These are phyloP conservation scores for Orthosia cruda DNA, from an alignment of 2,888 invertebrate genomes.

Conservation along the genomic window DNA sequence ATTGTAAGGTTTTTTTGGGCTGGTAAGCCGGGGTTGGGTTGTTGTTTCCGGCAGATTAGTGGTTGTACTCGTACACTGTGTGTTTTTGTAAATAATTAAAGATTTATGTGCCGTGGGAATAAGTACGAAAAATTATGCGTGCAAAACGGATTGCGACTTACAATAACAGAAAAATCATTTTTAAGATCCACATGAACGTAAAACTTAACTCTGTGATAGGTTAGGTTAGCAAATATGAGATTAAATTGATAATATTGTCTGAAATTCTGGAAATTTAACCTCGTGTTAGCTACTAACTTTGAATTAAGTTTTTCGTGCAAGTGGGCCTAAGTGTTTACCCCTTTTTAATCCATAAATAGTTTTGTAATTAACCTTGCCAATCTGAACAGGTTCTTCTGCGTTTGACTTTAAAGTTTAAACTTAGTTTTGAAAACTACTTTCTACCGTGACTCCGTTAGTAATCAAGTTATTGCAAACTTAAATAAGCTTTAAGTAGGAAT, in stretches of 20 bases:
- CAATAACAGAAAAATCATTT: too few species aligned
- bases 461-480: conserved; percentile 22
- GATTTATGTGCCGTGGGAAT: background rate
- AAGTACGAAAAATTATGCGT: background rate
- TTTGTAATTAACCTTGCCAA: conserved; percentile 1
- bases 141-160: background rate
- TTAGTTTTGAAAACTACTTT: background rate
- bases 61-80: background rate
- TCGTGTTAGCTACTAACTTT: too few species aligned
- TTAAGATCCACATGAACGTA: too few species aligned
- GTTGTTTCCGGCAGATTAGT: conserved; percentile 2
- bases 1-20: conserved; percentile 21
- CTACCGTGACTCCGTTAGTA: background rate
- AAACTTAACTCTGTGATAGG: too few species aligned
- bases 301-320: too few species aligned
- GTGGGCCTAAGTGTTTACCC: background rate
- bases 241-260: too few species aligned
- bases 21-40: conserved; percentile 25
- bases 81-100: conserved; percentile 1
- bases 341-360: background rate
- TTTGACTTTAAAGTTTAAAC: conserved; percentile 3
- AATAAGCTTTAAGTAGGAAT: conserved; percentile 30
- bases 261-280: too few species aligned
- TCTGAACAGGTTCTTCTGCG: background rate
- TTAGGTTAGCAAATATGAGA: too few species aligned